These are phyloP conservation scores for Corythornis madagascariensis DNA, from an alignment of 2,113 vertebrate species.

Conservation along the genomic window DNA sequence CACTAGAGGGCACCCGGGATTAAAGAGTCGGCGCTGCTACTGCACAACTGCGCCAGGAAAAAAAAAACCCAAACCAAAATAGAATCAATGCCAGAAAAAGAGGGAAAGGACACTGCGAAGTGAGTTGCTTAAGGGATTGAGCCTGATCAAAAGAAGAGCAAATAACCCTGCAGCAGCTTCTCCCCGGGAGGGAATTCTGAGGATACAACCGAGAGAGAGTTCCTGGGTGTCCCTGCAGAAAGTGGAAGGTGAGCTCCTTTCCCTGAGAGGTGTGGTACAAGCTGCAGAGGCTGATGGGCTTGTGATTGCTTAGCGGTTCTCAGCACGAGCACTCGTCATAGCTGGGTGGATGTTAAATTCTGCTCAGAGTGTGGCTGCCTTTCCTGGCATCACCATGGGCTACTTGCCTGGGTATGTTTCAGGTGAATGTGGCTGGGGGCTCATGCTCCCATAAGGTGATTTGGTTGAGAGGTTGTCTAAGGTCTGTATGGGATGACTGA, in stretches of 20 bases:
- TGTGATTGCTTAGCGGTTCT: neutral
- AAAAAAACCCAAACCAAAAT: neutral
- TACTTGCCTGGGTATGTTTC: neutral
- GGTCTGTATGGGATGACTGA: neutral
- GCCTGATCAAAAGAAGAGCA: neutral
- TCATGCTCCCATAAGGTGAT: neutral
- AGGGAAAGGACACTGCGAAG: neutral
- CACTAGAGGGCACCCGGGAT: constrained; percentile 38
- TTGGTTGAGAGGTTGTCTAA: neutral
- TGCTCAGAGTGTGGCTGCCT: neutral
- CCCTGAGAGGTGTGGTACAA: neutral
- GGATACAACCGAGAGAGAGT: neutral
- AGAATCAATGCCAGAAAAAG: neutral
- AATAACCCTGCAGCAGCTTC: neutral
- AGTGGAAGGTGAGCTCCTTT: neutral
- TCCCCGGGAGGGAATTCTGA: neutral
- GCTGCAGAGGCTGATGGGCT: neutral
- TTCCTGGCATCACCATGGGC: neutral
- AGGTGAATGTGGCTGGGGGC: neutral
- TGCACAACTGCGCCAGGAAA: rapidly evolving
- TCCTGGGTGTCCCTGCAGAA: neutral
- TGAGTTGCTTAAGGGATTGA: neutral
- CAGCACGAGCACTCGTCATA: rapidly evolving
- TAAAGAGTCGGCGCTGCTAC: neutral
- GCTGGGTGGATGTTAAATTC: neutral